phyloP scores from a whole-genome alignment of 2,888 invertebrate genomes.

The Myopa testacea region DNA sequence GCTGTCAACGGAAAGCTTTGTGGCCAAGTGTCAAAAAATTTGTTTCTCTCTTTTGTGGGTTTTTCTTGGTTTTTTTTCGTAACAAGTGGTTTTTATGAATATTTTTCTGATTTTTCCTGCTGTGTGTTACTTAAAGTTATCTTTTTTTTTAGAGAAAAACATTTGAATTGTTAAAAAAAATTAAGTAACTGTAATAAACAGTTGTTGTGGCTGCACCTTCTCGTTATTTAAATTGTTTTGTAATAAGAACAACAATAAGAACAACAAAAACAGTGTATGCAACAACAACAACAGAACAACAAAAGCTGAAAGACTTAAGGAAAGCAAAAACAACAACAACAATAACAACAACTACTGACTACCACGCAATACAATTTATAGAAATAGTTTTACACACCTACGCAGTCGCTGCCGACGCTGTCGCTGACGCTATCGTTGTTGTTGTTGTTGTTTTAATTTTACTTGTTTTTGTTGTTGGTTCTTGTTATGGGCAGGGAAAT shows the following conservation, averaged over 20 bases:
- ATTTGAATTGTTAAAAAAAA: background rate
- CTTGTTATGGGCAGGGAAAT: too few relatives aligned
- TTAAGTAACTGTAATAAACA: background rate
- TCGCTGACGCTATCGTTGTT: background rate
- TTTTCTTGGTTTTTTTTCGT: background rate
- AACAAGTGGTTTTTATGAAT: background rate
- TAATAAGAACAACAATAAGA: background rate
- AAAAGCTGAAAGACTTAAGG: too few relatives aligned
- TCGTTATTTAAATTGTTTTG: background rate
- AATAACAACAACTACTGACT: background rate
- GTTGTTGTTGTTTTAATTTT: background rate
- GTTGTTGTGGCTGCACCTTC: background rate
- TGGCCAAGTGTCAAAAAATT: slow-evolving; percentile 7
- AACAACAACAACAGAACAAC: background rate
- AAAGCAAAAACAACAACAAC: background rate
- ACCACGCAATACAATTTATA: background rate
- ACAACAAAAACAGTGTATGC: background rate
- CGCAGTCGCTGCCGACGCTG: background rate
- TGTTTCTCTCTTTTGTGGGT: background rate
- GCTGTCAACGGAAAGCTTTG: background rate
- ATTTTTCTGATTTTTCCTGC: background rate
- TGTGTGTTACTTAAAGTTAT: background rate
- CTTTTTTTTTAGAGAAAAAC: background rate
- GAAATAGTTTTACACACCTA: background rate
- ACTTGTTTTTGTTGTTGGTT: too few relatives aligned